Base-by-base conservation (phyloP, 2,888 invertebrate genomes). In the Scaptomyza flava region DNA sequence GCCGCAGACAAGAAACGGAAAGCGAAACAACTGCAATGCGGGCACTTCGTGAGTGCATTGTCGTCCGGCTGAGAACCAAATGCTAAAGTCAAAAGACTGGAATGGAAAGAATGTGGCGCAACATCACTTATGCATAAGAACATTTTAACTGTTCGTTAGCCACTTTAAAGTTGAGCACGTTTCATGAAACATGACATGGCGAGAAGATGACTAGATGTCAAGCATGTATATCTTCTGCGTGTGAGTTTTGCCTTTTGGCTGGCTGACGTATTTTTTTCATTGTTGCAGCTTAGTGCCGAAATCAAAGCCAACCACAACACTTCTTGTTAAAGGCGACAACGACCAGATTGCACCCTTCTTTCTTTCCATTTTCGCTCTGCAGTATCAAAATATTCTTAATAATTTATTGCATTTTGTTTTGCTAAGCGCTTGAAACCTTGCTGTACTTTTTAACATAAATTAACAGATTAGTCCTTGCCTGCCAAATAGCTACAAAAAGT, bases 81-180 rank as follows among this genome's bases (percentile, higher is more conserved):
- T 60, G 41, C 60, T 14, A 8, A 66, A 74, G 65, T 52, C 43
- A 14, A 41, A 41, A 31, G 51, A 51, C 27, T 51, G 34, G 31
- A 42, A 58, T 72, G 76, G 52, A 58, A 64, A 71, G 71, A 64
- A 68, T 77, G 74, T 67, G 69, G 75, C 62, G 51, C 45, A 59
- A 59, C 78, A 81, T 87, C 83, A 87, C 78, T 84, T 84, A 84
- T 84, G 87, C 87, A 84, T 71, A 84, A 84, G 81, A 80, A 81
- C 76, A 87, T 86, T 83, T 83, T 78, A 83, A 87, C 83, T 83
- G 81, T 83, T 68, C 76, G 75, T 78, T 78, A 77, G 82, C 83
- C 83, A 85, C 79, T 85, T 85, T 83, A 38, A 82, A 78, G 64
- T 68, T 69, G 67, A 51, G 63, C 81, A 77, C 73, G 73, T 77